A percentile compares a stretch with the other conserved stretches of the same genome.
These are phyloP conservation scores for Heteromyza rotundicornis DNA, from an alignment of 2,888 invertebrate species.

Conservation along the genomic window DNA sequence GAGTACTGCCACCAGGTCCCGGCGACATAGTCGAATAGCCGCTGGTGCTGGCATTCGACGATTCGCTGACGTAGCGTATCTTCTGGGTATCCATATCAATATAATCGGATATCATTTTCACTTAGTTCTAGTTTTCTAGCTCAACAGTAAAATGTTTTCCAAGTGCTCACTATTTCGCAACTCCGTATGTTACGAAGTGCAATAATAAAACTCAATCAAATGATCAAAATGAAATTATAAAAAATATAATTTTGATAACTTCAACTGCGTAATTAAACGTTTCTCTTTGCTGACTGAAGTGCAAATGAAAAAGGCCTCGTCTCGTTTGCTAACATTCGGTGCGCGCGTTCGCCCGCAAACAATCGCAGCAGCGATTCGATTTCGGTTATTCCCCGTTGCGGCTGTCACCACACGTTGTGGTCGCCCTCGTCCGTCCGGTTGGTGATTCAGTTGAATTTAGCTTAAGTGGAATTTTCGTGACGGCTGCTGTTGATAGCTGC, in stretches of 20 bases:
- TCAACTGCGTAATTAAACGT: conserved; percentile 12
- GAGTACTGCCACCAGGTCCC: conserved; percentile 23
- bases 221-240: too few relatives aligned
- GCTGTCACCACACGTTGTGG: not conserved
- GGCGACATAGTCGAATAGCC: conserved; percentile 45
- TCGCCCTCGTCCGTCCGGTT: conserved; percentile 1
- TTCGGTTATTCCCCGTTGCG: conserved; percentile 17
- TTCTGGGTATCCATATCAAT: conserved; percentile 51
- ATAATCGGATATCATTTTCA: conserved; percentile 39
- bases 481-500: too few relatives aligned
- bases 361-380: not conserved
- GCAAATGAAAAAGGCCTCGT: not conserved
- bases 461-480: too few relatives aligned
- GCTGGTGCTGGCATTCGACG: conserved; percentile 46
- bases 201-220: too few relatives aligned
- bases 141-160: too few relatives aligned
- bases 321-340: too few relatives aligned
- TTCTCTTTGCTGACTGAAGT: not conserved
- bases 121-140: too few relatives aligned
- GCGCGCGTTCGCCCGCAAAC: too few relatives aligned
- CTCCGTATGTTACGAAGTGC: too few relatives aligned
- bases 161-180: too few relatives aligned
- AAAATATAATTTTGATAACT: too few relatives aligned
- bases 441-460: not conserved
- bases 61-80: conserved; percentile 46